These are phyloP conservation scores for Drosophila neonasuta DNA, from an alignment of 2,888 invertebrate species.

Conservation along the genomic window DNA sequence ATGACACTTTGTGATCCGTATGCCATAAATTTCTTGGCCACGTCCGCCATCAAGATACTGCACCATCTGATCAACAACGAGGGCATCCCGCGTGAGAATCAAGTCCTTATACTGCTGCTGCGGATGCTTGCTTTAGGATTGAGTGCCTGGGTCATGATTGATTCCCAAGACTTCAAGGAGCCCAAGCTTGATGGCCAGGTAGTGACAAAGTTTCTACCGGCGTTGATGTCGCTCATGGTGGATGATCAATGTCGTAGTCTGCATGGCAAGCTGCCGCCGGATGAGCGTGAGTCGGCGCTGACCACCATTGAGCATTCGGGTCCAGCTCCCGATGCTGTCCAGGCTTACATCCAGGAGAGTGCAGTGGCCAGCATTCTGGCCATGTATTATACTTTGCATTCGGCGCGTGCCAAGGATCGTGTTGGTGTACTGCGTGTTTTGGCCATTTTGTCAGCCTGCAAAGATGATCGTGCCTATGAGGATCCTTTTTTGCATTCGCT, in stretches of 20 bases:
- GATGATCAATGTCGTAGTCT: conserved; percentile 92
- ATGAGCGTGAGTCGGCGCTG: conserved; percentile 95
- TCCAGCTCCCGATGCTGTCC: conserved; percentile 95
- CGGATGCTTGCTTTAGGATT: conserved; percentile 96
- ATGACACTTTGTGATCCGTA: conserved; percentile 99
- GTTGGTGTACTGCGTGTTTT: conserved; percentile 92
- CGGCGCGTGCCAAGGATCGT: conserved; percentile 91
- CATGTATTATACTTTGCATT: conserved; percentile 96
- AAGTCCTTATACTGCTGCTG: conserved; percentile 92
- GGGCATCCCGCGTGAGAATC: conserved; percentile 94
- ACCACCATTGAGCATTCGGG: conserved; percentile 97
- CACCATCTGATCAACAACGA: conserved; percentile 95
- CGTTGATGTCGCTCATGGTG: conserved; percentile 96
- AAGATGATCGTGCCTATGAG: conserved; percentile 95
- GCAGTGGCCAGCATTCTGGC: conserved; percentile 95
- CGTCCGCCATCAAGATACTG: conserved; percentile 95
- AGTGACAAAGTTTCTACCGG: conserved; percentile 96
- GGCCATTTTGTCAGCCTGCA: conserved; percentile 94
- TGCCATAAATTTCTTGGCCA: conserved; percentile 96
- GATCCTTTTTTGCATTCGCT: conserved; percentile 97
- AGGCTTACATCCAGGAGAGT: conserved; percentile 95
- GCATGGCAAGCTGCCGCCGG: conserved; percentile 93
- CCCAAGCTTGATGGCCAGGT: conserved; percentile 96
- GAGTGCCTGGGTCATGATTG: conserved; percentile 98
- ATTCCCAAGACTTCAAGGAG: conserved; percentile 96